Evolutionary conservation across 2,888 invertebrate species (phyloP).

Genomic region (Leucoma salicis): DNA sequence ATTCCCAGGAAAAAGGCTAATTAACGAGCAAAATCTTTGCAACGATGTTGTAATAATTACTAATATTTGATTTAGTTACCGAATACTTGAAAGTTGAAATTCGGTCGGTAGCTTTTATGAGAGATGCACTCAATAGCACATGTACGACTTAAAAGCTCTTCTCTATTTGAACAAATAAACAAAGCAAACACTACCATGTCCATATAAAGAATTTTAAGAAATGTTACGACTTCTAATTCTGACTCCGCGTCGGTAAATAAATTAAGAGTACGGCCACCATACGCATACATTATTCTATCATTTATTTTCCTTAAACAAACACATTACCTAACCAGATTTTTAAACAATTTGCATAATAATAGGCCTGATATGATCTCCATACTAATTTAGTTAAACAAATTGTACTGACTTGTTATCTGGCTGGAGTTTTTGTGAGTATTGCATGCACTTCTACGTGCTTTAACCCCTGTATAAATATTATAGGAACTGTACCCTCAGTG

Average conservation of each 20-base stretch:
- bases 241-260: conserved; percentile 15
- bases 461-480: too few relatives aligned
- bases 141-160: conserved; percentile 28
- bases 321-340: conserved; percentile 11
- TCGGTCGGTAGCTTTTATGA: conserved; percentile 23
- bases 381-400: conserved; percentile 3
- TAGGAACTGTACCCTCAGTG: too few relatives aligned
- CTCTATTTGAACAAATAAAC: conserved; percentile 25
- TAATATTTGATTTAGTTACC: neutral
- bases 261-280: neutral
- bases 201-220: conserved; percentile 27
- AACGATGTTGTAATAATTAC: too few relatives aligned
- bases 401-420: too few relatives aligned
- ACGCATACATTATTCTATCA: conserved; percentile 5
- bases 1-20: too few relatives aligned
- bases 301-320: conserved; percentile 7
- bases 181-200: conserved; percentile 22
- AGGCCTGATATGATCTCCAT: neutral
- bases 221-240: conserved; percentile 27
- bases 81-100: conserved; percentile 22
- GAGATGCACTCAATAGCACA: conserved; percentile 19
- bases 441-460: too few relatives aligned
- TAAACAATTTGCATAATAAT: conserved; percentile 1
- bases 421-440: too few relatives aligned
- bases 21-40: too few relatives aligned